Evolutionary conservation across 2,113 vertebrate species (phyloP), one percentile per base, ranked within the genome.

Genomic region (Chroicocephalus ridibundus): DNA sequence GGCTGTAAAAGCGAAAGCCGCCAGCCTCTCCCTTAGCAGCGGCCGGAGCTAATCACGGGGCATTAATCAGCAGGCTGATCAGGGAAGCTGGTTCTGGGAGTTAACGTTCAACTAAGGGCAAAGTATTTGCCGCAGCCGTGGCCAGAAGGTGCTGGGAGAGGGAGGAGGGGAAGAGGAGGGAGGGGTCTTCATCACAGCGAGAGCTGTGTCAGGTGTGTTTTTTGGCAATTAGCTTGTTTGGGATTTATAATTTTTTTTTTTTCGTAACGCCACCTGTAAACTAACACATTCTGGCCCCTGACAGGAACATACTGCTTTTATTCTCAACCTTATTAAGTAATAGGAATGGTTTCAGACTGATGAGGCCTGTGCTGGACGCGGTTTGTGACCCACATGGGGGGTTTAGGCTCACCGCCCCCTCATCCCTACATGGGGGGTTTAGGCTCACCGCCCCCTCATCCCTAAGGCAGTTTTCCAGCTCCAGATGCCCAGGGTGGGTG

Each of bases 31-130:
- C 65, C 3, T 62, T 24, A 62, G 46, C 26, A n/a, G 31, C 3
- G 31, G 20, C 32, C 36, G 11, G 36, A 27, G 20, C 31, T 84
- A 88, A 78, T 51, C 64, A 40, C 46, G 32, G 7, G 4, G 44
- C 0, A 0, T n/a, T n/a, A 68, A 92, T 71, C 79, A 52, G 68
- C 14, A 29, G 25, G 72, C 24, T 71, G 57, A 78, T 81, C 77
- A 55, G 65, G 46, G 51, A 55, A 54, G 51, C 80, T 77, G 76
- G 13, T 31, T 60, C 79, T 27, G 22, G 20, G 76, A 32, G 93
- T 94, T 96, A 97, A 96, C 7, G 14, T 94, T 96, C 77, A 94
- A 42, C 95, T 24, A 74, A 78, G 80, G 65, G 68, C 80, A 77
- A 86, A 75, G 72, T 54, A 62, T 66, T 74, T 81, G 68, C 78